Evolutionary conservation across 1,140 invertebrate genomes (phyloP).

Genomic region (Ladona fulva): DNA sequence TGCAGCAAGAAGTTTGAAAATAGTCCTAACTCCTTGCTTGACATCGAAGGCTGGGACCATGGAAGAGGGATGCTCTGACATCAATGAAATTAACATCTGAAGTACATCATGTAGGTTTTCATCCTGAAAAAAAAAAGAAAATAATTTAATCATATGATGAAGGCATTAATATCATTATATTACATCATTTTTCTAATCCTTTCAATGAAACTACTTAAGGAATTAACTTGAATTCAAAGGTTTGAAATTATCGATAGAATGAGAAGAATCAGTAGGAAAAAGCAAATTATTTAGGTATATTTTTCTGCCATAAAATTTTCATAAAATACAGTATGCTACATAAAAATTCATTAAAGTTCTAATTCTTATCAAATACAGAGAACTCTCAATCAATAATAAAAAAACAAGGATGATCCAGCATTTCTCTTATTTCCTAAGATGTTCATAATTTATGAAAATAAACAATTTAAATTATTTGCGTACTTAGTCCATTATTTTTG

Average conservation of each 20-base stretch:
- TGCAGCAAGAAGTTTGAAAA: slow-evolving; percentile 93
- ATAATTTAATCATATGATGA: neutral
- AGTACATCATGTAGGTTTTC: slow-evolving; percentile 98
- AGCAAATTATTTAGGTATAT: neutral
- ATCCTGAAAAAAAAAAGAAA: slow-evolving; percentile 53
- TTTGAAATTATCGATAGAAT: too few relatives aligned
- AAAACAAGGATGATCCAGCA: too few relatives aligned
- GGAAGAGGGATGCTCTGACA: slow-evolving; percentile 95
- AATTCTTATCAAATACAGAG: too few relatives aligned
- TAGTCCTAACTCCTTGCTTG: slow-evolving; percentile 90
- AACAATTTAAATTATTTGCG: too few relatives aligned
- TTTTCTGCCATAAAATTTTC: neutral
- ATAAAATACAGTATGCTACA: neutral
- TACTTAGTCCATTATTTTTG: too few relatives aligned
- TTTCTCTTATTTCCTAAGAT: too few relatives aligned
- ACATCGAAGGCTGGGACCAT: slow-evolving; percentile 98
- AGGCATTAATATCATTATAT: neutral
- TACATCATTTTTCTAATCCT: too few relatives aligned
- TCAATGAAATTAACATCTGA: slow-evolving; percentile 91
- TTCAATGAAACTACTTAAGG: too few relatives aligned
- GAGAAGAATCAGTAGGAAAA: neutral
- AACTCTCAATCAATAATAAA: too few relatives aligned
- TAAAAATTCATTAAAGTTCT: too few relatives aligned
- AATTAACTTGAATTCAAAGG: too few relatives aligned
- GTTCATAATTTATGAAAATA: too few relatives aligned